Conservation (phyloP, 2,113 vertebrate genomes). For the Ctenomys sociabilis region DNA sequence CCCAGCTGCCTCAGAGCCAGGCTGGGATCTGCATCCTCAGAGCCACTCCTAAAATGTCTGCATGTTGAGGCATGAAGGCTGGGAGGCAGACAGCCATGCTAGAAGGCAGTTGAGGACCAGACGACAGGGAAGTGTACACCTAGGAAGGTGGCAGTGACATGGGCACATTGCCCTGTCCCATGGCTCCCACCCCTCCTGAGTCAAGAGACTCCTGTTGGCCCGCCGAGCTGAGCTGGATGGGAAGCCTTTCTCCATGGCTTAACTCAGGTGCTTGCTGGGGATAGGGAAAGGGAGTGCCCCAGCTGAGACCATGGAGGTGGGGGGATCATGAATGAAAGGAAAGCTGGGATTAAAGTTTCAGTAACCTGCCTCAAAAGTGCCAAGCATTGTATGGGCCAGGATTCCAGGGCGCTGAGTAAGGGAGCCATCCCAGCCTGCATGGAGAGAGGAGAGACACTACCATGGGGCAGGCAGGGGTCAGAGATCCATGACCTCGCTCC, state of each 20-base stretch:
- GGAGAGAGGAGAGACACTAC: neutral
- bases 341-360: slow-evolving; percentile 82
- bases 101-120: slow-evolving; percentile 55
- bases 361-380: slow-evolving; percentile 75
- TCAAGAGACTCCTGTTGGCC: neutral
- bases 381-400: slow-evolving; percentile 12
- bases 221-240: neutral
- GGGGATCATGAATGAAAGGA: slow-evolving; percentile 69
- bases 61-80: slow-evolving; percentile 56
- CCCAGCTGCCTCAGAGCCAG: slow-evolving; percentile 12
- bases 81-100: slow-evolving; percentile 51
- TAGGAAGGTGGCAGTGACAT: neutral
- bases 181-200: neutral
- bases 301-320: slow-evolving; percentile 50
- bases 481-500: no score
- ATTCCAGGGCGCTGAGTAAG: slow-evolving; percentile 77
- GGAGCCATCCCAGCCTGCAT: neutral
- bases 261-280: slow-evolving; percentile 43
- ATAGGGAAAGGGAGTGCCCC: slow-evolving; percentile 67
- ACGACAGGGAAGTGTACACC: neutral
- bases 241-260: neutral
- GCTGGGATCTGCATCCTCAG: slow-evolving; percentile 42
- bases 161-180: neutral
- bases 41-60: slow-evolving; percentile 68
- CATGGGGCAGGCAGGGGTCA: neutral